These are phyloP conservation scores for Eupithecia centaureata DNA, from an alignment of 2,888 invertebrate genomes.

Conservation along the genomic window DNA sequence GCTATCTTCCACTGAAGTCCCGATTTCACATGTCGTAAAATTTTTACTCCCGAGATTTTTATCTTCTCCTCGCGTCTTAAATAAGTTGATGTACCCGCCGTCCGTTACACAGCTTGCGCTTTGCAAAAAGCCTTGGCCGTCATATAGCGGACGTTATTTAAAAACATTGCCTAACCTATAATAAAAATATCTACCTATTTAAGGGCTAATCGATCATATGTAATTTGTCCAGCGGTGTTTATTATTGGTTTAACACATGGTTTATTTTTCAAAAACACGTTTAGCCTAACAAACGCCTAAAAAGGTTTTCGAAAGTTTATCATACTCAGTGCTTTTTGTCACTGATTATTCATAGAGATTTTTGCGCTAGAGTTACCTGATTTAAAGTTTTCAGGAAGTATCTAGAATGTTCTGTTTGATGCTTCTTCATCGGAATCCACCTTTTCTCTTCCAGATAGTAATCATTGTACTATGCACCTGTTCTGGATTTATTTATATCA, in stretches of 20 bases:
- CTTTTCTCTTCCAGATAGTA: conserved; percentile 40
- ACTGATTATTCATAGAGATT: too few relatives aligned
- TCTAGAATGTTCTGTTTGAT: background rate
- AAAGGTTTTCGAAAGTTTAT: too few relatives aligned
- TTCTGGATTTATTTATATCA: conserved; percentile 63
- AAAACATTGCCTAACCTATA: background rate
- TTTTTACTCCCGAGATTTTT: conserved; percentile 64
- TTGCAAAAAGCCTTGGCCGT: background rate
- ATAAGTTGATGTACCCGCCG: conserved; percentile 56
- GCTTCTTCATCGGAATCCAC: background rate
- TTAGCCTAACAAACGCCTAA: too few relatives aligned
- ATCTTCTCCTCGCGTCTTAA: conserved; percentile 57
- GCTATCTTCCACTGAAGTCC: conserved; percentile 60
- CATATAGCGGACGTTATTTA: background rate
- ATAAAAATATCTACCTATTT: too few relatives aligned
- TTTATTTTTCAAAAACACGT: too few relatives aligned
- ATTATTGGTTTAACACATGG: too few relatives aligned
- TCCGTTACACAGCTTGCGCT: conserved; percentile 38
- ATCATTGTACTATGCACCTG: conserved; percentile 70
- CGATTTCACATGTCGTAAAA: conserved; percentile 68
- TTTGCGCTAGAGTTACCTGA: background rate
- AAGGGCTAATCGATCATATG: too few relatives aligned
- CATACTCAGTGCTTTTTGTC: too few relatives aligned
- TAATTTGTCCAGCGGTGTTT: too few relatives aligned
- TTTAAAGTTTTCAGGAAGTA: too few relatives aligned